These are phyloP conservation scores for Phthorimaea operculella DNA, from an alignment of 1,140 invertebrate species.

Conservation along the genomic window DNA sequence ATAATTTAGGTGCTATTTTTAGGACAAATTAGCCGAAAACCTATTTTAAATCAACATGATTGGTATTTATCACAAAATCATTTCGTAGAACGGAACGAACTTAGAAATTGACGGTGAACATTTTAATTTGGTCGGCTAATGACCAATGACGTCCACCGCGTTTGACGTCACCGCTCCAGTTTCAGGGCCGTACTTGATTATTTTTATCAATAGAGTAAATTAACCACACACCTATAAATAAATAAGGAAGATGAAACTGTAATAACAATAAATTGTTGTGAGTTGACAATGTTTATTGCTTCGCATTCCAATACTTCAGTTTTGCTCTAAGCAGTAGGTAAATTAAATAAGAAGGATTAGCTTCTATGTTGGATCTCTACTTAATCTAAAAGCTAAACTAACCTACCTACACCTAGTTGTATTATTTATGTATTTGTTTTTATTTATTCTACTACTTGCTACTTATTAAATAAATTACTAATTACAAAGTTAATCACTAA, in stretches of 20 bases:
- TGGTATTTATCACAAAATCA: not conserved
- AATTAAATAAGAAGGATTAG: no score
- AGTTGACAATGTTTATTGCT: not conserved
- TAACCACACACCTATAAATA: conserved; percentile 20
- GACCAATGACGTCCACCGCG: conserved; percentile 47
- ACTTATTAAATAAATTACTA: no score
- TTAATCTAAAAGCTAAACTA: no score
- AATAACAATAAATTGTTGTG: conserved; percentile 24
- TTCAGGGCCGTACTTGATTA: conserved; percentile 59
- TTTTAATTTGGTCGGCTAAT: conserved; percentile 27
- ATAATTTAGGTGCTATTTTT: no score
- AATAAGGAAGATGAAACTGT: conserved; percentile 25
- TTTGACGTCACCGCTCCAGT: conserved; percentile 59
- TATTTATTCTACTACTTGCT: no score
- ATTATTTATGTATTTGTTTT: no score
- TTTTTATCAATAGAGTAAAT: conserved; percentile 44
- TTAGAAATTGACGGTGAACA: conserved; percentile 9
- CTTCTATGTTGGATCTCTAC: no score
- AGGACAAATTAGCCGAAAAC: not conserved
- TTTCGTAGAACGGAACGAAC: conserved; percentile 41
- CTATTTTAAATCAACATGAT: not conserved
- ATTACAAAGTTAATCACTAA: no score
- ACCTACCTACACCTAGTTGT: no score
- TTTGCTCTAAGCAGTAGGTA: not conserved
- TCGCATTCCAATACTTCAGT: not conserved